Base-by-base conservation (phyloP, 2,888 invertebrate species). In the Zelleria hepariella region DNA sequence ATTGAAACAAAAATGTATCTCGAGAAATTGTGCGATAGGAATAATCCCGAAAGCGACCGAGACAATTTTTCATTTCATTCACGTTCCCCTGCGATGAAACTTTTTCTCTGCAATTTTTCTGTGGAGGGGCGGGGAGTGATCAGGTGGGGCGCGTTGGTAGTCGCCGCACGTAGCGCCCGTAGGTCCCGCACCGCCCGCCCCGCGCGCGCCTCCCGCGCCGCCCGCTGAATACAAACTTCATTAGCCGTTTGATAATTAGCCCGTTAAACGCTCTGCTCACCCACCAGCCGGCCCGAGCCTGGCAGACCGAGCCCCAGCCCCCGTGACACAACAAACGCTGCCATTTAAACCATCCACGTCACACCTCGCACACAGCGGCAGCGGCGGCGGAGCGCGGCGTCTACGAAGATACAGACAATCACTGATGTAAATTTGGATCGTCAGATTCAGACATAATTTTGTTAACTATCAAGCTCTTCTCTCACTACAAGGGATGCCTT, bases 241-340 rank as follows among this genome's bases (percentile, higher is more conserved):
- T 89, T 89, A 89, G 89, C 83, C 84, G 84, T 85, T 87, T 86
- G 86, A 88, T 88, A 89, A 89, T 89, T 89, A 88, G 86, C 85
- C 85, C 82, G 88, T 86, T 86, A 87, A 87, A 84, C 83, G 83
- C 79, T 81, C 32, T 15, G 81, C 83, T 82, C 85, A 81, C 80
- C 80, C 80, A 78, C 75, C 77, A n/a, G 73, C 72, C 67, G 77
- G 73, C 2, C 6, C 21, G 48, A 75, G 75, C 72, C 74, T 78
- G 77, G 77, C 73, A 75, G 73, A 21, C 10, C 58, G 23, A 20
- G 49, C 49, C 7, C 47, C 18, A 15, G 2, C 7, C 32, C 10
- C 15, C 15, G 32, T 42, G 27, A 32, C 42, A 59, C 59, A 47
- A 59, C 47, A 24, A 54, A 42, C 59, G 51, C 26, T 21, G 52